A percentile compares a stretch with the other conserved stretches of the same genome.
phyloP scores from a whole-genome alignment of 92 coral and sea anemone species.

The Porites lobata region DNA sequence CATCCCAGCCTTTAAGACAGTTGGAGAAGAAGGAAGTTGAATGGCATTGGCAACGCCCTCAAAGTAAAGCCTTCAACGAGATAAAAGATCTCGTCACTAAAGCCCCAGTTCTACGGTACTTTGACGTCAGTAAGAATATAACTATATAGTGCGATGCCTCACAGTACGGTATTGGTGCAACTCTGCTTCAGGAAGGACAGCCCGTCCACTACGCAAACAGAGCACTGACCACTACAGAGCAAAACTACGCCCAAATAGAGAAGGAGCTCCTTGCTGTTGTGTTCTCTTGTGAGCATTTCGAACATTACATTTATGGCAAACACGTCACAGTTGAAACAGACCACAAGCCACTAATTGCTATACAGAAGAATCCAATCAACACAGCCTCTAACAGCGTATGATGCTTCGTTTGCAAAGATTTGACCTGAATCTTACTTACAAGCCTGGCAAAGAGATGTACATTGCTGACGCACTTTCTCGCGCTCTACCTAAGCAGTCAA shows the following conservation, averaged over 20 bases:
- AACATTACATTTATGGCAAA: slow-evolving; percentile 61
- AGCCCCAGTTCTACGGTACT: slow-evolving; percentile 57
- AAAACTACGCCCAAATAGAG: slow-evolving; percentile 57
- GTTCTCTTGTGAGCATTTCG: slow-evolving; percentile 52
- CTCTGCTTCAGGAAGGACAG: slow-evolving; percentile 46
- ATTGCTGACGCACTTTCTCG: slow-evolving; percentile 47
- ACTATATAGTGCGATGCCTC: slow-evolving; percentile 55
- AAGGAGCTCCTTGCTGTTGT: slow-evolving; percentile 62
- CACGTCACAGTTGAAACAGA: slow-evolving; percentile 49
- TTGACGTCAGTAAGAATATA: slow-evolving; percentile 52
- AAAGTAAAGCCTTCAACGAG: slow-evolving; percentile 61
- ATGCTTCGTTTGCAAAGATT: slow-evolving; percentile 1
- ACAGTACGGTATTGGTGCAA: slow-evolving; percentile 59
- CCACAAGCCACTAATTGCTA: slow-evolving; percentile 7
- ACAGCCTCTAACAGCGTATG: slow-evolving; percentile 6
- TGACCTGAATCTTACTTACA: neutral
- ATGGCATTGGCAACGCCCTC: slow-evolving; percentile 70
- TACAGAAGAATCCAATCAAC: neutral
- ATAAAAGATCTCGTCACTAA: slow-evolving; percentile 57
- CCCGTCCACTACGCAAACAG: slow-evolving; percentile 55
- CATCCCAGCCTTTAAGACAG: slow-evolving; percentile 21
- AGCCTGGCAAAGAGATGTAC: neutral
- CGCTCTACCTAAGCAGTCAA: neutral
- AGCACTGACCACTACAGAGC: slow-evolving; percentile 53
- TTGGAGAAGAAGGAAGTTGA: slow-evolving; percentile 56